A percentile compares a stretch with the other conserved stretches of the same genome.
Conservation (phyloP, 2,888 invertebrate species). For the Baccha elongata region DNA sequence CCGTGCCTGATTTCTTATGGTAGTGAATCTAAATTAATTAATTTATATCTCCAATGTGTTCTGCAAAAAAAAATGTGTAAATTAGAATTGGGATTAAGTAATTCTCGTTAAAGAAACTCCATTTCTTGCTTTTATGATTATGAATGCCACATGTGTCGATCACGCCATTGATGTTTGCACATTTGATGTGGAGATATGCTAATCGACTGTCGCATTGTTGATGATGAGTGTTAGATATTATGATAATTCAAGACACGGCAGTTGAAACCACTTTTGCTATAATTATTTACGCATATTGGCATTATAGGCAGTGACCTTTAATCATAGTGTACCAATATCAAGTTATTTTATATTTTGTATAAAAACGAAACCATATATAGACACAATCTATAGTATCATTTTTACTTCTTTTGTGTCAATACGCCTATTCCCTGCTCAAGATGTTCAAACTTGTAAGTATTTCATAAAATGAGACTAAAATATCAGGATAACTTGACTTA, state of each 20-base stretch:
- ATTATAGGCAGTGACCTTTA: too few species aligned
- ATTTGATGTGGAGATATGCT: conserved; percentile 4
- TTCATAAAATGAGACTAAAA: background rate
- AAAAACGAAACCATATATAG: too few species aligned
- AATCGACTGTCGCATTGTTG: background rate
- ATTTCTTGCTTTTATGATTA: background rate
- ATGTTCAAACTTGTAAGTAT: conserved; percentile 26
- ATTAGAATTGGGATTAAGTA: conserved; percentile 1
- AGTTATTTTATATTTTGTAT: too few species aligned
- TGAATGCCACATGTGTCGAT: conserved; percentile 5
- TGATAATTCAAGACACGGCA: conserved; percentile 13
- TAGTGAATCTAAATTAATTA: conserved; percentile 5
- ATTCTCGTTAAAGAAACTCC: background rate
- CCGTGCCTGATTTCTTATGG: too few species aligned
- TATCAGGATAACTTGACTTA: too few species aligned
- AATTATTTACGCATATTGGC: conserved; percentile 2
- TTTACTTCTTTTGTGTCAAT: too few species aligned
- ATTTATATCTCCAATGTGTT: background rate
- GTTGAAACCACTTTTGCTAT: conserved; percentile 16
- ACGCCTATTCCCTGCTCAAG: too few species aligned
- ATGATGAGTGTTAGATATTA: conserved; percentile 3
- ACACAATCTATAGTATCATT: too few species aligned
- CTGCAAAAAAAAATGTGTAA: background rate
- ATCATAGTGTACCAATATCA: too few species aligned
- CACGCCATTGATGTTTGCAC: conserved; percentile 17